These are phyloP conservation scores for Zophobas morio DNA, from an alignment of 1,140 invertebrate genomes.

Conservation along the genomic window DNA sequence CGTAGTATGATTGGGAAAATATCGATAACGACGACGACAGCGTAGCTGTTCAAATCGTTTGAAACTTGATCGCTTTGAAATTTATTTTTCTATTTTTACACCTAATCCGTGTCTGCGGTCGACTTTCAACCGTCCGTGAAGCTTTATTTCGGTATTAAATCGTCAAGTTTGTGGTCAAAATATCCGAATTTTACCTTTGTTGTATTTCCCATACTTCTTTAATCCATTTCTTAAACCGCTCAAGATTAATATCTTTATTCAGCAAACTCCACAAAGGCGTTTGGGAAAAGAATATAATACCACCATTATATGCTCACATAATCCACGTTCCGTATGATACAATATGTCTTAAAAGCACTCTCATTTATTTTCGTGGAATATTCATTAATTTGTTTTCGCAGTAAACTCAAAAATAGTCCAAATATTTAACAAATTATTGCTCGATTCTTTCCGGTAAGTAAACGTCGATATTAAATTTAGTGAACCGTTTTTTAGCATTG, in stretches of 20 bases:
- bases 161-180: too few species aligned
- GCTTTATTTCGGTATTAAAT: too few species aligned
- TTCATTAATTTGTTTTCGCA: conserved; percentile 18
- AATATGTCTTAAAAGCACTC: conserved; percentile 24
- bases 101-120: too few species aligned
- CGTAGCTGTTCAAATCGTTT: too few species aligned
- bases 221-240: conserved; percentile 11
- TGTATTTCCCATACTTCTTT: conserved; percentile 10
- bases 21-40: too few species aligned
- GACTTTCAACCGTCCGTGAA: too few species aligned
- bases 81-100: too few species aligned
- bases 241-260: conserved; percentile 36
- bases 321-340: conserved; percentile 20
- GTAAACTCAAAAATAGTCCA: not conserved
- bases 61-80: too few species aligned
- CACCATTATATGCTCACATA: conserved; percentile 32
- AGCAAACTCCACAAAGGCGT: conserved; percentile 17
- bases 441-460: too few species aligned
- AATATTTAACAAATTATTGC: conserved; percentile 9
- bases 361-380: conserved; percentile 11
- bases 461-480: too few species aligned
- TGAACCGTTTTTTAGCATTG: too few species aligned
- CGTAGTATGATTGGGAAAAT: too few species aligned
- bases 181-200: not conserved
- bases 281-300: conserved; percentile 35